Percentiles rank a stretch among this genome's conserved stretches.
Evolutionary conservation across 2,888 invertebrate species (phyloP).

Genomic region (Yponomeuta plumbellus): DNA sequence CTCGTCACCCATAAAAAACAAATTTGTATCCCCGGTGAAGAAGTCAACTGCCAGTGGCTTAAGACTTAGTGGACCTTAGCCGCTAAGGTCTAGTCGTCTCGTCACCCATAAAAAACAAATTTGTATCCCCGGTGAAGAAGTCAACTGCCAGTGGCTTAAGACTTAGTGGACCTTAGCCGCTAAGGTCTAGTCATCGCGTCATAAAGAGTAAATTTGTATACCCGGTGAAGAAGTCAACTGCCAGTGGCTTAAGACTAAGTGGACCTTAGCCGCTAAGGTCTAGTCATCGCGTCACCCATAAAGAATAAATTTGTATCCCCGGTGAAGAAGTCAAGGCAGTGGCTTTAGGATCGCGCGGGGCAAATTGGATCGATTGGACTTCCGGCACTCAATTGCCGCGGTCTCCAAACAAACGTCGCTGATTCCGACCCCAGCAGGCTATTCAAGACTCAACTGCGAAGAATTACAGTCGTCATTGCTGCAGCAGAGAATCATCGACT

Average conservation of each 20-base stretch:
- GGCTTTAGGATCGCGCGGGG: not conserved
- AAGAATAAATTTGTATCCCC: not conserved
- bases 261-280: too few species aligned
- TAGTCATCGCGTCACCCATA: too few species aligned
- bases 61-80: too few species aligned
- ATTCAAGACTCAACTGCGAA: not conserved
- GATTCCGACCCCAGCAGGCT: not conserved
- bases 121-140: not conserved
- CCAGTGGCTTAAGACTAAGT: too few species aligned
- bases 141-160: conserved; percentile 3
- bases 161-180: too few species aligned
- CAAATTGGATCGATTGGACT: conserved; percentile 15
- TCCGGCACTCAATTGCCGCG: conserved; percentile 5
- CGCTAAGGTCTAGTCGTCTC: too few species aligned
- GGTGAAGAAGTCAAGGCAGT: conserved; percentile 3
- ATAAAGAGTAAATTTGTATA: too few species aligned
- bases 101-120: not conserved
- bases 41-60: too few species aligned
- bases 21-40: too few species aligned
- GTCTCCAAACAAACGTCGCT: conserved; percentile 1
- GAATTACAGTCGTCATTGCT: not conserved
- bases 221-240: too few species aligned
- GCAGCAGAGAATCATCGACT: not conserved
- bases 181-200: too few species aligned
- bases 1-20: too few species aligned